A percentile compares a stretch with the other conserved stretches of the same genome.
Evolutionary conservation across 2,888 invertebrate species (phyloP).

Genomic region (Chrysomela aeneicollis): DNA sequence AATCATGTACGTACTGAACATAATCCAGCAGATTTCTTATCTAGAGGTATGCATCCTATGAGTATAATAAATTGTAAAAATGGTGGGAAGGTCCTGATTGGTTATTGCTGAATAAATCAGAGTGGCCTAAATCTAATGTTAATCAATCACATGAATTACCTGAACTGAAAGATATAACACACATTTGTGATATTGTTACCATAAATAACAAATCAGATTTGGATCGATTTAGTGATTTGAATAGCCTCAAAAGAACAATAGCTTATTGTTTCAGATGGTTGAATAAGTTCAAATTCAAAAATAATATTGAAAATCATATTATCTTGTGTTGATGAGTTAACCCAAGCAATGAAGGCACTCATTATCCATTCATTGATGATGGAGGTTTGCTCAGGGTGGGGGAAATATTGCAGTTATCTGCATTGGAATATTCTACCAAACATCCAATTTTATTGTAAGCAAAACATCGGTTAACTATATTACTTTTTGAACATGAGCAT

Average conservation of each 20-base stretch:
- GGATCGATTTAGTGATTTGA: background rate
- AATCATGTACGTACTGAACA: conserved; percentile 22
- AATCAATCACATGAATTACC: conserved; percentile 5
- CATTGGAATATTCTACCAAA: conserved; percentile 25
- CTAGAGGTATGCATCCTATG: conserved; percentile 18
- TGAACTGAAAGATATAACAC: too few relatives aligned
- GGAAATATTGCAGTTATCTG: conserved; percentile 24
- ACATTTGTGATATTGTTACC: too few relatives aligned
- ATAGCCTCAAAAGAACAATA: background rate
- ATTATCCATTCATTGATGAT: conserved; percentile 10
- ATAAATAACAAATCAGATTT: too few relatives aligned
- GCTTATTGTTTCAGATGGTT: background rate
- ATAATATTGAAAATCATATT: background rate
- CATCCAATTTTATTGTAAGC: conserved; percentile 24
- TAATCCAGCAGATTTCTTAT: conserved; percentile 26
- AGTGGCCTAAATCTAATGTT: conserved; percentile 18
- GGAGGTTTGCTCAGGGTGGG: conserved; percentile 12
- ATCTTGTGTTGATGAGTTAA: background rate
- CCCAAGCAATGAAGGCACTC: too few relatives aligned
- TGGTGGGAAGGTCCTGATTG: conserved; percentile 28
- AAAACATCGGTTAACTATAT: conserved; percentile 24
- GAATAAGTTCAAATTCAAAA: background rate
- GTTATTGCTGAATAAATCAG: background rate
- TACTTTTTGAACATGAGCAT: conserved; percentile 24
- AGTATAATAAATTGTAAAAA: conserved; percentile 1